Base-by-base conservation (phyloP, 2,888 invertebrate species). In the Carterocephalus palaemon region DNA sequence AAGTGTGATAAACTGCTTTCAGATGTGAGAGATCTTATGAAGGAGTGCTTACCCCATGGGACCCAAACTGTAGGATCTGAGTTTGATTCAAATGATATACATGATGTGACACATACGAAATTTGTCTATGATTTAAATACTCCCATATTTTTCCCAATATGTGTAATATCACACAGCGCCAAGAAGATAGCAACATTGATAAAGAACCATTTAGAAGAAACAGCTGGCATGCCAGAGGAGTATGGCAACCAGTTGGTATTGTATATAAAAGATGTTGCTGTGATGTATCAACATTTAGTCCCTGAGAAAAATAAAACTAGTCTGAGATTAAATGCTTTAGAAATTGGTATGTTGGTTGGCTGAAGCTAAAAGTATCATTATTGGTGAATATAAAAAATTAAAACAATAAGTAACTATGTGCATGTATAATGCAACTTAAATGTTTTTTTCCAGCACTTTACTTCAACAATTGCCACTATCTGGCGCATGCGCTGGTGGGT, bases 391-490 rank as follows among this genome's bases (percentile, higher is more conserved):
- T n/a, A n/a, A n/a, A n/a, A n/a, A n/a, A n/a, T n/a, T n/a, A n/a
- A n/a, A n/a, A n/a, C n/a, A n/a, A n/a, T n/a, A n/a, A n/a, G n/a
- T n/a, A n/a, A n/a, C n/a, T n/a, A n/a, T n/a, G n/a, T n/a, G n/a
- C n/a, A n/a, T n/a, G n/a, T n/a, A 24, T 24, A 24, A 24, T n/a
- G 19, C n/a, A 24, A n/a, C 3, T 16, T 10, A 1, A 20, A 23
- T 24, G 47, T 72, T 62, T 24, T 22, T 52, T 75, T 64, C 10
- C 70, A 88, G 88, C 83, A 10, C 51, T 88, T 42, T 88, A 84
- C 62, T 88, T 88, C 75, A 88, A 88, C 63, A 88, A 88, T 62
- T 86, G 88, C 56, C 85, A 79, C 65, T 88, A 86, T 61, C 53
- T 88, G 26, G 80, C 88, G 0, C 88, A 88, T 34, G 75, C 86